phyloP scores from a whole-genome alignment of 2,113 vertebrate genomes.

The Paracanthobrama guichenoti region DNA sequence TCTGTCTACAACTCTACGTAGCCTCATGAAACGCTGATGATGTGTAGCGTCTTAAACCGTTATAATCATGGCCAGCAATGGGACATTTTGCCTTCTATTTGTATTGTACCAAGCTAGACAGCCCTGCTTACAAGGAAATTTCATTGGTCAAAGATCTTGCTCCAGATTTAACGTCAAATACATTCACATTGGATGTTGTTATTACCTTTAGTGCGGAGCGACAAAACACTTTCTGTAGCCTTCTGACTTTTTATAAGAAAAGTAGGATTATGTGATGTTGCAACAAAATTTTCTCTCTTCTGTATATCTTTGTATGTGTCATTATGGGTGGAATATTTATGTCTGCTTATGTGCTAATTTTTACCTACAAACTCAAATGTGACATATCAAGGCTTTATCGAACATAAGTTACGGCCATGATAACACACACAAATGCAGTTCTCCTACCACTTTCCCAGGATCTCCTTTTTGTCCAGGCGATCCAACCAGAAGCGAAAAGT shows the following conservation, averaged over 20 bases:
- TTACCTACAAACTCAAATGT: background rate
- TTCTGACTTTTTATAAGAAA: background rate
- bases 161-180: background rate
- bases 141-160: background rate
- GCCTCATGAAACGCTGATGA: too few relatives aligned
- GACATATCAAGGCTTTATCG: background rate
- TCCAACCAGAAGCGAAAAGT: constrained; percentile 78
- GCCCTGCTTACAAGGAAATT: background rate
- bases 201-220: background rate
- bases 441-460: constrained; percentile 81
- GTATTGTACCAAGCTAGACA: background rate
- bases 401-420: background rate
- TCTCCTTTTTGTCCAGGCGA: constrained; percentile 87
- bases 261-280: background rate
- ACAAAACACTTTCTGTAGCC: background rate
- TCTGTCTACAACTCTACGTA: too few relatives aligned
- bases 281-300: background rate
- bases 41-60: background rate
- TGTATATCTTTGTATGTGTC: background rate
- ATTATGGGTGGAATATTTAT: background rate
- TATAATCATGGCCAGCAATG: background rate
- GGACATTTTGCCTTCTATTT: background rate
- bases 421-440: background rate
- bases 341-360: background rate
- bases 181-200: background rate